Evolutionary conservation across 1,140 invertebrate species (phyloP), one percentile per base, ranked within the genome.

Genomic region (Lysiphlebus fabarum): DNA sequence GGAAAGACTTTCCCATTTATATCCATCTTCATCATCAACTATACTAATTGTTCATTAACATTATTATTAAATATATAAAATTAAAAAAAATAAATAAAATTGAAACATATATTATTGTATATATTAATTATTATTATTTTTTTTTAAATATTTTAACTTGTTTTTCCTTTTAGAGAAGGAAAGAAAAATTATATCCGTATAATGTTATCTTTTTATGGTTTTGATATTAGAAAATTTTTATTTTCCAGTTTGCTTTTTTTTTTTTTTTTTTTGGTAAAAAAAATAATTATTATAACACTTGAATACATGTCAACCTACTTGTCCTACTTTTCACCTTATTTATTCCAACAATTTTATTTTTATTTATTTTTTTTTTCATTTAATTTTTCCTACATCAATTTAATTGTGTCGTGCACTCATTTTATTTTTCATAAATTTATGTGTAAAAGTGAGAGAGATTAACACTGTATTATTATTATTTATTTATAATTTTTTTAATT

Each of bases 1-100:
- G 49, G n/a, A 51, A 51, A 36, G 49, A 51, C 49, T 51, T 51
- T 51, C 49, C 49, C 49, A 51, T 34, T 40, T 51, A 51, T 51
- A 33, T 51, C 33, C 38, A 51, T 51, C 49, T n/a, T 10, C 36
- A 12, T 38, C 36, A 49, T 36, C 48, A 38, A 37, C 36, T 34
- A 34, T n/a, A 38, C 36, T 10, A 49, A n/a, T 10, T 12, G 11
- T 51, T 51, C 7, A 7, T 40, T 8, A 40, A 36, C 36, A 51
- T 51, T 51, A 33, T 37, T 51, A n/a, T n/a, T n/a, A n/a, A n/a
- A n/a, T n/a, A n/a, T n/a, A n/a, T n/a, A n/a, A n/a, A n/a, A n/a
- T n/a, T n/a, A n/a, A 11, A 36, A 36, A 37, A 36, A 33, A 14
- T n/a, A 51, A 37, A 11, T 38, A n/a, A 51, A 34, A 37, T 51